Percentiles rank a stretch among this genome's conserved stretches.
Conservation (phyloP, 1,140 invertebrate species). For the Diorhabda sublineata region DNA sequence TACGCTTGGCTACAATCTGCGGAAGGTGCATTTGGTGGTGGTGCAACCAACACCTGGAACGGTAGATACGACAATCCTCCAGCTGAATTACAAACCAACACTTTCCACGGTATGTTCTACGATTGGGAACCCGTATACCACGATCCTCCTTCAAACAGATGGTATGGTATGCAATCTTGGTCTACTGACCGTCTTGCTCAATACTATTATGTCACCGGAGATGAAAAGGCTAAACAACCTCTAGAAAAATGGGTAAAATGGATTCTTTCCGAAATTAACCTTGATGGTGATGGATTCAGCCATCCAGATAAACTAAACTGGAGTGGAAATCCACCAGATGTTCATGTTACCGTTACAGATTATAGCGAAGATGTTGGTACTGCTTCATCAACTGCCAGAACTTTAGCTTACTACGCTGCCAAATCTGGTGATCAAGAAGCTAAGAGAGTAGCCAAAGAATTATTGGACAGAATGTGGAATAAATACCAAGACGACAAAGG, state of each 20-base stretch:
- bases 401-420: slow-evolving; percentile 25
- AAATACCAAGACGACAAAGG: slow-evolving; percentile 18
- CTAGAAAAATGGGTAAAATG: slow-evolving; percentile 25
- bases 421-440: slow-evolving; percentile 21
- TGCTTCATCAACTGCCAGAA: slow-evolving; percentile 20
- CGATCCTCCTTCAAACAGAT: slow-evolving; percentile 32
- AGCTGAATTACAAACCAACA: slow-evolving; percentile 19
- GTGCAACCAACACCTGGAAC: slow-evolving; percentile 29
- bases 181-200: slow-evolving; percentile 29
- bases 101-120: slow-evolving; percentile 32
- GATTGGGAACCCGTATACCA: slow-evolving; percentile 32
- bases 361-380: slow-evolving; percentile 23
- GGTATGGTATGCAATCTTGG: slow-evolving; percentile 33
- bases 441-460: slow-evolving; percentile 18
- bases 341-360: slow-evolving; percentile 15
- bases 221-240: slow-evolving; percentile 21
- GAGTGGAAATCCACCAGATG: slow-evolving; percentile 24
- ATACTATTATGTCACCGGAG: slow-evolving; percentile 30
- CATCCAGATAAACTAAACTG: slow-evolving; percentile 22
- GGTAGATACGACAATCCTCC: slow-evolving; percentile 25
- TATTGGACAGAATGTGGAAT: slow-evolving; percentile 23
- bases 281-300: slow-evolving; percentile 16
- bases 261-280: slow-evolving; percentile 19
- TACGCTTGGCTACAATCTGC: slow-evolving; percentile 28
- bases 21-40: slow-evolving; percentile 28